Evolutionary conservation across 1,140 invertebrate genomes (phyloP).

Genomic region (Hycleus cichorii): DNA sequence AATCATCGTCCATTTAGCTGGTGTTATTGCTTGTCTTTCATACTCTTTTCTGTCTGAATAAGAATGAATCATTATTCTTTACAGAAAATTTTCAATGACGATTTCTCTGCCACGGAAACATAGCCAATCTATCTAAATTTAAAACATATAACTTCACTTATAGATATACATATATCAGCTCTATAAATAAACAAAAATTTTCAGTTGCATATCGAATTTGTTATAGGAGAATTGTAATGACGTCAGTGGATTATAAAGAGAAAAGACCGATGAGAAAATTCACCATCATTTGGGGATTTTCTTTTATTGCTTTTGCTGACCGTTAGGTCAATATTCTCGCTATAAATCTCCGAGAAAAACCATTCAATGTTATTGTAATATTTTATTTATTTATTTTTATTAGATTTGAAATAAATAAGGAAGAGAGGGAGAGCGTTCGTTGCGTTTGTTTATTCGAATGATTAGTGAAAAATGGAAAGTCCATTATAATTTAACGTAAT

Average conservation of each 20-base stretch:
- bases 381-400: too few species aligned
- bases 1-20: too few species aligned
- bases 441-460: slow-evolving; percentile 1
- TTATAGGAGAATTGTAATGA: slow-evolving; percentile 4
- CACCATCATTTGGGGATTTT: too few species aligned
- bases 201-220: slow-evolving; percentile 20
- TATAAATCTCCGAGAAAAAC: too few species aligned
- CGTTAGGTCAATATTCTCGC: background rate
- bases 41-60: too few species aligned
- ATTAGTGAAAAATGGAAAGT: too few species aligned
- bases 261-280: background rate
- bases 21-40: too few species aligned
- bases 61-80: too few species aligned
- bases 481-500: background rate
- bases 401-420: too few species aligned
- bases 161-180: slow-evolving; percentile 12
- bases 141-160: slow-evolving; percentile 14
- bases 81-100: slow-evolving; percentile 4
- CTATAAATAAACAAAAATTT: slow-evolving; percentile 17
- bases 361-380: too few species aligned
- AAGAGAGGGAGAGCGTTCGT: too few species aligned
- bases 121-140: slow-evolving; percentile 10
- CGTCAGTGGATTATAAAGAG: slow-evolving; percentile 13
- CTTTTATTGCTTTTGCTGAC: too few species aligned
- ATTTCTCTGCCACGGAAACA: slow-evolving; percentile 10